These are phyloP conservation scores for Chlamydotis undulata DNA, from an alignment of 2,113 vertebrate genomes.

Conservation along the genomic window DNA sequence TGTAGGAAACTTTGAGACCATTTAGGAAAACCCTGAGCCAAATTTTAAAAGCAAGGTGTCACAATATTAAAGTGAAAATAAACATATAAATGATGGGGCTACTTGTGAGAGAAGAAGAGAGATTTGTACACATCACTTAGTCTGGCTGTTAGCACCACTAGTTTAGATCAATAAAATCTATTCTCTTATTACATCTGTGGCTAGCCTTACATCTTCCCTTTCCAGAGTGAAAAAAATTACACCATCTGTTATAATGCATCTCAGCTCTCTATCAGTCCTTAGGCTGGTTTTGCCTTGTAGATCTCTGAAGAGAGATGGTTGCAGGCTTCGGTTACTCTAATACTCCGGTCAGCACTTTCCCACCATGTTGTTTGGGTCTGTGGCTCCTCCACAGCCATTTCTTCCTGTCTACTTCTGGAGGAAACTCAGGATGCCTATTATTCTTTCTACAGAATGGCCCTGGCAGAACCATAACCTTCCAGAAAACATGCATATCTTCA, in stretches of 20 bases:
- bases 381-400: not conserved
- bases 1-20: not conserved
- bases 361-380: accelerated
- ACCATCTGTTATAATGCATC: not conserved
- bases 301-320: not conserved
- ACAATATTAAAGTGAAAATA: slow-evolving; percentile 7
- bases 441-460: not conserved
- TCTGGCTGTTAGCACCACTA: slow-evolving; percentile 13
- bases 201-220: slow-evolving; percentile 21
- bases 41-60: not conserved
- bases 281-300: not conserved
- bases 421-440: not conserved
- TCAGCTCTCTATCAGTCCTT: not conserved
- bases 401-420: not conserved
- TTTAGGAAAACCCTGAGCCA: not conserved
- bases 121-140: slow-evolving; percentile 56
- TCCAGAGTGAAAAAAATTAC: not conserved
- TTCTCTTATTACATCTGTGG: slow-evolving; percentile 33
- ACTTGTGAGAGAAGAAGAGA: not conserved
- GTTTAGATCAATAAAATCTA: slow-evolving; percentile 64
- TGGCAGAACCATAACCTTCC: not conserved
- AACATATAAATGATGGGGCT: slow-evolving; percentile 9
- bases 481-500: not conserved
- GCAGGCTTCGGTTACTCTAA: not conserved
- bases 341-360: not conserved